Conservation (phyloP, 2,113 vertebrate species). For the Haemorhous mexicanus region DNA sequence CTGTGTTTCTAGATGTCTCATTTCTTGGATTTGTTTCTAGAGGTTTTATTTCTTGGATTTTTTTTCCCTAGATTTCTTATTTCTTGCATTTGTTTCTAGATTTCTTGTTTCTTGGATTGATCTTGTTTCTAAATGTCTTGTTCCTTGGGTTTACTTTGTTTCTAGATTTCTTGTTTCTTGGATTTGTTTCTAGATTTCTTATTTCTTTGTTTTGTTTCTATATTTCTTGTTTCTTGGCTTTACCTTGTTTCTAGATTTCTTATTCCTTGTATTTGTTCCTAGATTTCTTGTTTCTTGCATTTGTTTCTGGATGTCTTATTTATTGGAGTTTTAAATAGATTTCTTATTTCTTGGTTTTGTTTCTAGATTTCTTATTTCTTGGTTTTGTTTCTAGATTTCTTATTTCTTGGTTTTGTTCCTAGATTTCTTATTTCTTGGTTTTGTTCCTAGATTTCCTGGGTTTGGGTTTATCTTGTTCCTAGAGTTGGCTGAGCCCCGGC, state of each 20-base stretch:
- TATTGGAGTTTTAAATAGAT: too few species aligned
- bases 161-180: not conserved
- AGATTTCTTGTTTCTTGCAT: too few species aligned
- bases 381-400: too few species aligned
- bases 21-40: too few species aligned
- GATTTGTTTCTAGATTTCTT: not conserved
- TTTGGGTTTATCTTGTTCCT: too few species aligned
- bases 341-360: not conserved
- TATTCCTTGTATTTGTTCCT: fast-evolving
- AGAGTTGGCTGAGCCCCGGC: not conserved
- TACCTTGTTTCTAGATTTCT: not conserved
- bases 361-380: too few species aligned
- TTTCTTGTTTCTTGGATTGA: too few species aligned
- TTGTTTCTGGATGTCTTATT: too few species aligned
- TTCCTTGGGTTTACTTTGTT: too few species aligned
- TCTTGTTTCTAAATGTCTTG: too few species aligned
- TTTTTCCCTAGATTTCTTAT: not conserved
- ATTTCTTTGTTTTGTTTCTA: not conserved
- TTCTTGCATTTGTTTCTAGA: too few species aligned
- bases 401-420: not conserved
- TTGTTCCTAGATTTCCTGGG: not conserved
- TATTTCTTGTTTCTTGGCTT: not conserved
- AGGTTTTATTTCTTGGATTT: not conserved
- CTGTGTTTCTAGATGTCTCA: not conserved
- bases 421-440: too few species aligned